phyloP scores from a whole-genome alignment of 35 echinoderm and acorn worm species.

The Eucidaris tribuloides region DNA sequence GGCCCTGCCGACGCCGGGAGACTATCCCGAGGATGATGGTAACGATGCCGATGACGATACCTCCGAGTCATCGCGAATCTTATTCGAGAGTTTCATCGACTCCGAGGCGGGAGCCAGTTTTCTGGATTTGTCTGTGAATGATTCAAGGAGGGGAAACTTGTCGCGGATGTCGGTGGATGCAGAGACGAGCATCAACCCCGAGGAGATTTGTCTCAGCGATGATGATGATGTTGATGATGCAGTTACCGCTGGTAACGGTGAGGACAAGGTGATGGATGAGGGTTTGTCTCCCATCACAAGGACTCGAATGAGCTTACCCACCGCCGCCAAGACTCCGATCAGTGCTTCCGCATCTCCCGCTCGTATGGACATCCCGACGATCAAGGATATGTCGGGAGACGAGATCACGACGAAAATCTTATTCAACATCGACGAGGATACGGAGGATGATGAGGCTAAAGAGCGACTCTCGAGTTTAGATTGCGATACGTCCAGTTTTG shows the following conservation, averaged over 20 bases:
- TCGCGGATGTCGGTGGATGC: constrained; percentile 23
- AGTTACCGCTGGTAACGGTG: background rate
- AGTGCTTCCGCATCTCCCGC: background rate
- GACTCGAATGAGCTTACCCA: background rate
- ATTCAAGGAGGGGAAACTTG: constrained; percentile 42
- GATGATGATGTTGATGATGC: too few species aligned
- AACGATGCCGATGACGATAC: constrained; percentile 65
- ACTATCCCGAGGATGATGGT: constrained; percentile 31
- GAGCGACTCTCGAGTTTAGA: background rate
- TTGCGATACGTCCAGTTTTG: background rate
- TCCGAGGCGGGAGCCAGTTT: constrained; percentile 64
- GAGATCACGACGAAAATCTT: background rate
- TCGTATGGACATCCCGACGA: background rate
- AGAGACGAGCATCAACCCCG: constrained; percentile 58
- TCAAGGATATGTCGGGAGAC: too few species aligned
- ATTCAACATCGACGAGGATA: constrained; percentile 30
- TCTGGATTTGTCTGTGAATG: constrained; percentile 19
- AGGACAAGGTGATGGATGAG: background rate
- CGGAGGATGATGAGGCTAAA: constrained; percentile 24
- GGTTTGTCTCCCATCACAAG: background rate
- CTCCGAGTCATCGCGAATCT: constrained; percentile 56
- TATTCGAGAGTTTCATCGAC: constrained; percentile 53
- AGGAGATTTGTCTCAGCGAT: constrained; percentile 79
- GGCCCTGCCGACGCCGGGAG: background rate
- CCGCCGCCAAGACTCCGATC: background rate